Percentiles rank a stretch among this genome's conserved stretches.
These are phyloP conservation scores for Netelia virgata DNA, from an alignment of 2,888 invertebrate species.

Conservation along the genomic window DNA sequence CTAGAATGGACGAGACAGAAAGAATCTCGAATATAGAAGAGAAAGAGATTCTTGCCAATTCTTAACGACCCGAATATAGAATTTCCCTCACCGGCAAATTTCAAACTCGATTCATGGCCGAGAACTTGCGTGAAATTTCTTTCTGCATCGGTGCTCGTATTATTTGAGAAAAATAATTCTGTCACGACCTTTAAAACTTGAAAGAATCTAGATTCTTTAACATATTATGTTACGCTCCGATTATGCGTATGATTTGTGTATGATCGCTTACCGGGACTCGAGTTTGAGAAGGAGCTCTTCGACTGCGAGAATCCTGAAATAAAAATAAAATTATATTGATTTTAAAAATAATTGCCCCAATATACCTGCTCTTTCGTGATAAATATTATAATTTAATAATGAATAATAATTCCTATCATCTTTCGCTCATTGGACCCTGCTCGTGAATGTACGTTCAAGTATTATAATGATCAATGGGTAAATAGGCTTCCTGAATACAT, in stretches of 20 bases:
- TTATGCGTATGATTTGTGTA: neutral
- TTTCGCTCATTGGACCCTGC: neutral
- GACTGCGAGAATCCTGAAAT: slow-evolving; percentile 82
- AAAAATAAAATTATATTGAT: slow-evolving; percentile 59
- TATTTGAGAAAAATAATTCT: neutral
- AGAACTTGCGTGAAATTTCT: neutral
- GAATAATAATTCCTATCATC: neutral
- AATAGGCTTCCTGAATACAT: neutral
- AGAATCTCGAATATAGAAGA: slow-evolving; percentile 4
- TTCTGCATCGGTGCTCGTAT: neutral
- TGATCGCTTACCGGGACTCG: slow-evolving; percentile 80
- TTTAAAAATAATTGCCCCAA: neutral
- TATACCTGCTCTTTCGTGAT: neutral
- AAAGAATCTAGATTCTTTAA: too few relatives aligned
- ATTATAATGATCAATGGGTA: neutral
- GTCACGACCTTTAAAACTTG: too few relatives aligned
- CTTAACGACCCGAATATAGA: slow-evolving; percentile 34
- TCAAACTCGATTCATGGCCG: slow-evolving; percentile 9
- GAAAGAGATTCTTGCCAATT: slow-evolving; percentile 29
- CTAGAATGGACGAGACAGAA: slow-evolving; percentile 54
- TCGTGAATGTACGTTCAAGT: neutral
- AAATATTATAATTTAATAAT: neutral
- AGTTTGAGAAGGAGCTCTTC: slow-evolving; percentile 80
- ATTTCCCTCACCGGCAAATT: slow-evolving; percentile 13
- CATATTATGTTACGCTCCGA: too few relatives aligned